Evolutionary conservation across 2,113 vertebrate species (phyloP).

Genomic region (Spea multiplicata): DNA sequence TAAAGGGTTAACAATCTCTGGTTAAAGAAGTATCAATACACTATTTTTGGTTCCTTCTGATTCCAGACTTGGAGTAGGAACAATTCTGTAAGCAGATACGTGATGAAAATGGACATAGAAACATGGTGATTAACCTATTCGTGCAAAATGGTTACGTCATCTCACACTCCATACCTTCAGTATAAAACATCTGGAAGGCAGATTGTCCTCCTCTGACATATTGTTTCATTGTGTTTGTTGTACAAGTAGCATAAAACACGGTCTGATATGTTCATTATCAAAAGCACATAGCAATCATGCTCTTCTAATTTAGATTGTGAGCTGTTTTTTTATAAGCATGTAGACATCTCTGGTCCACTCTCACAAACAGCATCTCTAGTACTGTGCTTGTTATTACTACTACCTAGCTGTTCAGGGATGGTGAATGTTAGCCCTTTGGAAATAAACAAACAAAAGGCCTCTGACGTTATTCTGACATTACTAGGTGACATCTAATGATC

Average conservation of each 20-base stretch:
- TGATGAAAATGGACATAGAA: constrained; percentile 62
- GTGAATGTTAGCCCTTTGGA: no score
- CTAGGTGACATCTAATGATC: no score
- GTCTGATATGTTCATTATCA: not conserved
- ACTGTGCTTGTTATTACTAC: no score
- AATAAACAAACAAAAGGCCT: no score
- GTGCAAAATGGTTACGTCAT: constrained; percentile 85
- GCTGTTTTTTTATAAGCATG: not conserved
- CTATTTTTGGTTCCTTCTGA: constrained; percentile 8
- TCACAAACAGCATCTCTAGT: no score
- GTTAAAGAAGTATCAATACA: not conserved
- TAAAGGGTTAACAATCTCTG: no score
- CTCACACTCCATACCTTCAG: constrained; percentile 76
- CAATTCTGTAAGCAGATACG: constrained; percentile 58
- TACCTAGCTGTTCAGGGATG: no score
- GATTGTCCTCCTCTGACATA: constrained; percentile 59
- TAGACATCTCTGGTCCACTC: not conserved
- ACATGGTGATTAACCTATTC: constrained; percentile 82
- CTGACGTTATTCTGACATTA: no score
- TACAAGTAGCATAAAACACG: constrained; percentile 55
- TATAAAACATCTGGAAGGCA: constrained; percentile 83
- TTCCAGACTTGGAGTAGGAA: constrained; percentile 10
- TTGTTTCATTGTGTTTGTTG: constrained; percentile 73
- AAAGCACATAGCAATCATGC: no score
- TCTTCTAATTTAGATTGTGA: no score